A percentile compares a stretch with the other conserved stretches of the same genome.
Evolutionary conservation across 2,888 invertebrate species (phyloP).

Genomic region (Acanthosepion lycidas): DNA sequence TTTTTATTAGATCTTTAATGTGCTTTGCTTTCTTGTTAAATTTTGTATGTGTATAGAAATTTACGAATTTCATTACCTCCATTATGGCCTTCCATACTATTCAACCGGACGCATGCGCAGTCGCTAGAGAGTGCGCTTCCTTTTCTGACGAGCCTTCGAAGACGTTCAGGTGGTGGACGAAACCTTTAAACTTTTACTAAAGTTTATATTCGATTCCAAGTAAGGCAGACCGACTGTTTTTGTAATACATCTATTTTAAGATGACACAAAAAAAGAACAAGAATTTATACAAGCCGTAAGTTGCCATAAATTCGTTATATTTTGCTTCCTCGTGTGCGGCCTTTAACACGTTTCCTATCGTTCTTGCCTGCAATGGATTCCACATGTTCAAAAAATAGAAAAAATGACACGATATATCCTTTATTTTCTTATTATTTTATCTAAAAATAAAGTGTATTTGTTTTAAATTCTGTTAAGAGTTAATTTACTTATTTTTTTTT

Average conservation of each 20-base stretch:
- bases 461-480: neutral
- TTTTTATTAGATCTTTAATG: too few relatives aligned
- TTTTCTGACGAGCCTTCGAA: neutral
- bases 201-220: neutral
- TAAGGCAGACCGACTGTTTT: neutral
- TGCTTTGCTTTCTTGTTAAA: too few relatives aligned
- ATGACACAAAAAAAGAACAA: slow-evolving; percentile 41
- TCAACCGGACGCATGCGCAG: slow-evolving; percentile 36
- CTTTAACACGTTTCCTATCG: neutral
- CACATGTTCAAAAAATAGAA: slow-evolving; percentile 7
- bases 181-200: neutral
- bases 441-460: neutral
- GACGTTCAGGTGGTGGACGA: neutral
- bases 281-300: slow-evolving; percentile 41
- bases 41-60: too few relatives aligned
- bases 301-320: slow-evolving; percentile 1
- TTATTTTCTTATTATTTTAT: neutral
- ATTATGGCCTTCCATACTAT: slow-evolving; percentile 2
- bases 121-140: neutral
- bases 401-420: neutral
- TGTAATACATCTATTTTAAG: neutral
- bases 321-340: neutral
- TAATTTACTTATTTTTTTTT: too few relatives aligned
- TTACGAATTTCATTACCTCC: neutral
- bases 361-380: neutral